These are phyloP conservation scores for Setipinna tenuifilis DNA, from an alignment of 2,797 vertebrate species.

Conservation along the genomic window DNA sequence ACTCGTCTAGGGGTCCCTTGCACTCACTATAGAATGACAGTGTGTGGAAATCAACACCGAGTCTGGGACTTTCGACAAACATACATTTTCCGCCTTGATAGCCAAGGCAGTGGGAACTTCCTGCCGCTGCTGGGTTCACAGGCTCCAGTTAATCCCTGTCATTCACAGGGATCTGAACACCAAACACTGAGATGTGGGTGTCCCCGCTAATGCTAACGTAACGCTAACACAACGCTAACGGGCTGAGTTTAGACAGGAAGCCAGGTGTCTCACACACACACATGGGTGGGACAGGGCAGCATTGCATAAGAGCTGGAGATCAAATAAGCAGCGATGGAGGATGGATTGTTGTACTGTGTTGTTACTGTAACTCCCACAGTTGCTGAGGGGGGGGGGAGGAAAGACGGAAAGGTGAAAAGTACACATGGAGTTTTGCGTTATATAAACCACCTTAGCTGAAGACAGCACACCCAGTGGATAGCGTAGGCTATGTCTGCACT, in stretches of 20 bases:
- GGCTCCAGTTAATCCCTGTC: conserved; percentile 48
- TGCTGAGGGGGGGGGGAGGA: not conserved
- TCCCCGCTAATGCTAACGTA: not conserved
- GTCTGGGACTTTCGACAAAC: conserved; percentile 72
- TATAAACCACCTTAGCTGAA: not conserved
- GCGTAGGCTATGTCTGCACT: conserved; percentile 16
- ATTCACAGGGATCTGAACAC: conserved; percentile 29
- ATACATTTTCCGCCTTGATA: conserved; percentile 78
- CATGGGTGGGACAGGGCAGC: not conserved
- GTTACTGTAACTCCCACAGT: not conserved
- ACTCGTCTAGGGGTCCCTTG: not conserved
- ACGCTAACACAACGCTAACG: no score
- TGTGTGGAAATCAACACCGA: conserved; percentile 50
- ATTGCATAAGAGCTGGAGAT: not conserved
- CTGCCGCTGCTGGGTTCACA: conserved; percentile 68
- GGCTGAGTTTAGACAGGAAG: not conserved
- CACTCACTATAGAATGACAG: conserved; percentile 38
- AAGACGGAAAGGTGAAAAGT: not conserved
- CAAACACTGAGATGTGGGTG: not conserved
- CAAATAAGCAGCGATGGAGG: not conserved
- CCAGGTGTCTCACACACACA: not conserved
- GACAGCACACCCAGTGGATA: not conserved
- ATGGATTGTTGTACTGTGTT: not conserved
- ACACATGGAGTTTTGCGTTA: not conserved
- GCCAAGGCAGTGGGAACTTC: conserved; percentile 79